Conservation (phyloP, 2,113 vertebrate genomes). For the Mellivora capensis region DNA sequence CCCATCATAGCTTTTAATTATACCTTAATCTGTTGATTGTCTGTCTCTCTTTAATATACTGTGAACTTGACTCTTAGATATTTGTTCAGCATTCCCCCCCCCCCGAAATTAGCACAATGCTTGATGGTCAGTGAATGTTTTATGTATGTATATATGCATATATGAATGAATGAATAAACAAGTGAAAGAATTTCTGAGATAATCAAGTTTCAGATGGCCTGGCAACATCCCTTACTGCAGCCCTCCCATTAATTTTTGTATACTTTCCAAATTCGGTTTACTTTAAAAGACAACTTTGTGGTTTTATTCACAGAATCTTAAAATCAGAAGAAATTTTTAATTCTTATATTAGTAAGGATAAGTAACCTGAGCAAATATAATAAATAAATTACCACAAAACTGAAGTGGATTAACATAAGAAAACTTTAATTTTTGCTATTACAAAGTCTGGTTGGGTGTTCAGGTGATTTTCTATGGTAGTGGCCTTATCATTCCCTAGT, state of each 20-base stretch:
- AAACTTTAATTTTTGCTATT: not conserved
- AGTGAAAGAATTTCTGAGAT: not conserved
- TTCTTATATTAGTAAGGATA: not conserved
- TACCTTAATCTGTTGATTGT: not conserved
- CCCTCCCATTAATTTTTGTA: not conserved
- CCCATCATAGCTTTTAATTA: not conserved
- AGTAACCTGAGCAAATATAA: not conserved
- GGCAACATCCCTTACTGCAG: not conserved
- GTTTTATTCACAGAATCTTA: not conserved
- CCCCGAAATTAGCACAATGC: not conserved
- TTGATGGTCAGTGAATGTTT: not conserved
- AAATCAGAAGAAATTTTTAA: not conserved
- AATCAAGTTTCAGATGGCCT: not conserved
- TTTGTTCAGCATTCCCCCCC: not conserved
- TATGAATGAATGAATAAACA: not conserved
- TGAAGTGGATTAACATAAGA: not conserved
- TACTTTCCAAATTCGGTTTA: not conserved
- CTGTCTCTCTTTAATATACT: not conserved
- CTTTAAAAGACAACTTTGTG: not conserved
- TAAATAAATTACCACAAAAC: constrained; percentile 4
- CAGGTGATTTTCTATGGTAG: not conserved
- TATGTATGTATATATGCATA: not conserved
- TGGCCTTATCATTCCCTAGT: not conserved
- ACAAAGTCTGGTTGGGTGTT: not conserved
- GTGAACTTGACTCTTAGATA: not conserved